Percentiles rank a stretch among this genome's conserved stretches.
Conservation (phyloP, 1,140 invertebrate species). For the Bactericera cockerelli region DNA sequence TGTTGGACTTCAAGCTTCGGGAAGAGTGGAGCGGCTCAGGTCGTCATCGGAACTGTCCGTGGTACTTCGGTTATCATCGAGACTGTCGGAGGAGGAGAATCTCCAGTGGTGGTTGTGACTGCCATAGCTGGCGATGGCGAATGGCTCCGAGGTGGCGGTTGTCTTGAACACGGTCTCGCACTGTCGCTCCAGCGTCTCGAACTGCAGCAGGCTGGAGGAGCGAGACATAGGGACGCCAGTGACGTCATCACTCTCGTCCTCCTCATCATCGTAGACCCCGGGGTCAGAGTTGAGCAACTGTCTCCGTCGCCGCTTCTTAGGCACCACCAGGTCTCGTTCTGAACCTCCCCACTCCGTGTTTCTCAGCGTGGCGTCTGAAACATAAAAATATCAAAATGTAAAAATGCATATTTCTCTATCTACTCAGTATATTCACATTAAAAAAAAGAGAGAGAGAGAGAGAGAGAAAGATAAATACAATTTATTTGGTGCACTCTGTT, state of each 20-base stretch:
- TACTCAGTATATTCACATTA: no score
- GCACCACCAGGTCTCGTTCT: constrained; percentile 59
- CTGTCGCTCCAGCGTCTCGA: constrained; percentile 57
- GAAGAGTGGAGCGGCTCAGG: constrained; percentile 20
- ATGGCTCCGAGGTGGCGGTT: constrained; percentile 21
- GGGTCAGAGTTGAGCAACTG: constrained; percentile 28
- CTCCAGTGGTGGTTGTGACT: constrained; percentile 22
- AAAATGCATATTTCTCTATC: no score
- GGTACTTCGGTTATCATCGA: constrained; percentile 25
- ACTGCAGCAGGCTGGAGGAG: constrained; percentile 60
- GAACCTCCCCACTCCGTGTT: constrained; percentile 38
- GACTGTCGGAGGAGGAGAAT: constrained; percentile 35
- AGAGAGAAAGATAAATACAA: no score
- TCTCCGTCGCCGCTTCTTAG: constrained; percentile 51
- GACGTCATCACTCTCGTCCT: constrained; percentile 26
- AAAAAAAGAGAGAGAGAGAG: no score
- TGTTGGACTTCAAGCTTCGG: constrained; percentile 21
- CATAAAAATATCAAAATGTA: constrained; percentile 11
- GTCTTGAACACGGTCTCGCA: constrained; percentile 28
- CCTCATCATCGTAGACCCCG: constrained; percentile 29
- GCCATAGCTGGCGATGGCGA: neutral
- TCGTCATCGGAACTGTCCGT: constrained; percentile 6
- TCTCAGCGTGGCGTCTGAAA: constrained; percentile 12
- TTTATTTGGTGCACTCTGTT: no score
- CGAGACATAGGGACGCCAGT: constrained; percentile 30